A percentile compares a stretch with the other conserved stretches of the same genome.
phyloP scores from a whole-genome alignment of 2,888 invertebrate species.

The Rapana venosa region DNA sequence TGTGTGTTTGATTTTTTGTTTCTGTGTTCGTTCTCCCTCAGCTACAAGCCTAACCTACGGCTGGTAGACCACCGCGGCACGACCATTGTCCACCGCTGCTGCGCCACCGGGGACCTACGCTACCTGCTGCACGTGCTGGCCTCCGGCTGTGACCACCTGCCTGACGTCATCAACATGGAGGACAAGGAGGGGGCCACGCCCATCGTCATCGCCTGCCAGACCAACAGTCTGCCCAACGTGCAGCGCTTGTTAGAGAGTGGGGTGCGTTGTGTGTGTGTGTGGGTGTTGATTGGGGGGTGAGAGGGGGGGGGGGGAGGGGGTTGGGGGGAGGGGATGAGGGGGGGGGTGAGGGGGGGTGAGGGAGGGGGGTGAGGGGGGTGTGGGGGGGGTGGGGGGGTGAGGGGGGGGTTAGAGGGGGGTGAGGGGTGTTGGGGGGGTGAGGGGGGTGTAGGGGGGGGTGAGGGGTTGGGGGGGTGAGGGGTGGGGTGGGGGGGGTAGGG shows the following conservation, averaged over 20 bases:
- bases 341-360: background rate
- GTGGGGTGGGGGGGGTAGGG: background rate
- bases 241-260: constrained; percentile 66
- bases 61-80: constrained; percentile 64
- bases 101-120: constrained; percentile 60
- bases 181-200: constrained; percentile 68
- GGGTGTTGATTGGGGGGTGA: background rate
- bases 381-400: background rate
- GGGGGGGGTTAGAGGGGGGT: background rate
- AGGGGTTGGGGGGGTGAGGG: too few species aligned
- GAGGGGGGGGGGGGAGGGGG: background rate
- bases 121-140: constrained; percentile 61
- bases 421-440: background rate
- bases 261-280: constrained; percentile 41
- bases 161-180: constrained; percentile 55
- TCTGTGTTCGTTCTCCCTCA: constrained; percentile 45
- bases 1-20: too few species aligned
- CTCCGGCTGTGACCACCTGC: constrained; percentile 3
- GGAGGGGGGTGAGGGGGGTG: background rate
- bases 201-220: constrained; percentile 72
- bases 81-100: constrained; percentile 66
- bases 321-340: background rate
- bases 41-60: constrained; percentile 63
- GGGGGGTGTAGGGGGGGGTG: background rate
- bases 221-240: constrained; percentile 66